A percentile compares a stretch with the other conserved stretches of the same genome.
Evolutionary conservation across 2,888 invertebrate genomes (phyloP).

Genomic region (Thera obeliscata): DNA sequence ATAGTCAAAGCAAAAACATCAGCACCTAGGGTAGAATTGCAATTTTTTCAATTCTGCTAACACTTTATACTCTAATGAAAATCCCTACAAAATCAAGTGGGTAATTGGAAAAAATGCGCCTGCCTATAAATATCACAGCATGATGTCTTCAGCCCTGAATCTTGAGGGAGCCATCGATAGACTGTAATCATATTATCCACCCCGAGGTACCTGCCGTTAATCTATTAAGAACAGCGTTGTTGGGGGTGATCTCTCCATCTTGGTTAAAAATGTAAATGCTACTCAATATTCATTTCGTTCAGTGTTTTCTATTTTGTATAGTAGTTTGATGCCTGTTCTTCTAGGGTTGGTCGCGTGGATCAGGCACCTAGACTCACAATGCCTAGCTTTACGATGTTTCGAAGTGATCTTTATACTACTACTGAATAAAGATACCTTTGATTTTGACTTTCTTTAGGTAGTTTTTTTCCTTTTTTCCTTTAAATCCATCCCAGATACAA

Average conservation of each 20-base stretch:
- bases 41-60: not conserved
- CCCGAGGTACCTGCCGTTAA: constrained; percentile 69
- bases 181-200: constrained; percentile 74
- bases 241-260: constrained; percentile 52
- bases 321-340: too few relatives aligned
- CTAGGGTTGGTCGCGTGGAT: too few relatives aligned
- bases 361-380: too few relatives aligned
- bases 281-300: constrained; percentile 25
- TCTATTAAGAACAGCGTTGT: constrained; percentile 61
- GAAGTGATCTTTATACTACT: too few relatives aligned
- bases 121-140: constrained; percentile 68
- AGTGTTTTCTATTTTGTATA: not conserved
- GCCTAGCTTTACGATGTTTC: too few relatives aligned
- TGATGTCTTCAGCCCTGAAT: constrained; percentile 55
- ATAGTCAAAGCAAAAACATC: too few relatives aligned
- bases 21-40: not conserved
- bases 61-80: constrained; percentile 8
- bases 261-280: constrained; percentile 46
- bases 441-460: too few relatives aligned
- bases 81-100: constrained; percentile 32
- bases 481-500: too few relatives aligned
- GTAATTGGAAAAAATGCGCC: constrained; percentile 45
- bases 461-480: too few relatives aligned
- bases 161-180: constrained; percentile 74
- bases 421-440: too few relatives aligned